Evolutionary conservation across 2,888 invertebrate genomes (phyloP), one percentile per base, ranked within the genome.

Genomic region (Eupithecia subfuscata): DNA sequence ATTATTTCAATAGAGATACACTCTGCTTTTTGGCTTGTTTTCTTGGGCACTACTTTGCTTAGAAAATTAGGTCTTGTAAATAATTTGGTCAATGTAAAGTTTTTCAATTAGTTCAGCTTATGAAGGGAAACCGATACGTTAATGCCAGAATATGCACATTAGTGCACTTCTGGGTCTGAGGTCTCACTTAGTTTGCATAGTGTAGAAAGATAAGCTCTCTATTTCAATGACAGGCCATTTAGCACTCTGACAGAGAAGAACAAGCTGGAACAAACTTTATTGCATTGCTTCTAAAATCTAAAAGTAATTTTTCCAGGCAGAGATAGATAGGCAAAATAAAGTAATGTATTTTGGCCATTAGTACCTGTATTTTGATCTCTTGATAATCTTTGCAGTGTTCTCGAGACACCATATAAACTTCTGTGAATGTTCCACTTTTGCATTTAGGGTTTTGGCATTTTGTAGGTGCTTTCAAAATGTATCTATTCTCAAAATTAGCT

Each of bases 301-400:
- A 37, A 7, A 7, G 37, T 37, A 37, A 4, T 37, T 37, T 37
- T 37, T 37, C 37, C 37, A 37, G 37, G 37, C 37, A 5, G 7
- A 37, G 5, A 37, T 4, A 37, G 37, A 37, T 37, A 37, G 37
- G 30, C 30, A 30, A 30, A 30, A 30, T 30, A 30, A 30, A 30
- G 2, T 30, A 30, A 37, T 37, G 37, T 37, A 37, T 37, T 37
- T 37, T 37, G 4, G 7, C 37, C 3, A 7, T n/a, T 8, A 8
- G 5, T 60, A 96, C 97, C 92, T 97, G 97, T 85, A 98, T 95
- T 93, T 97, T 98, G 18, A 98, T 96, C 94, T 98, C 98, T 90
- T 98, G 98, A 90, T 97, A 98, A 93, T 98, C 98, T 83, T 96
- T 97, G 87, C 96, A 98, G 85, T 96, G 95, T 79, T 96, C 95